Evolutionary conservation across 2,888 invertebrate genomes (phyloP), one percentile per base, ranked within the genome.

Genomic region (Andrena minutula): DNA sequence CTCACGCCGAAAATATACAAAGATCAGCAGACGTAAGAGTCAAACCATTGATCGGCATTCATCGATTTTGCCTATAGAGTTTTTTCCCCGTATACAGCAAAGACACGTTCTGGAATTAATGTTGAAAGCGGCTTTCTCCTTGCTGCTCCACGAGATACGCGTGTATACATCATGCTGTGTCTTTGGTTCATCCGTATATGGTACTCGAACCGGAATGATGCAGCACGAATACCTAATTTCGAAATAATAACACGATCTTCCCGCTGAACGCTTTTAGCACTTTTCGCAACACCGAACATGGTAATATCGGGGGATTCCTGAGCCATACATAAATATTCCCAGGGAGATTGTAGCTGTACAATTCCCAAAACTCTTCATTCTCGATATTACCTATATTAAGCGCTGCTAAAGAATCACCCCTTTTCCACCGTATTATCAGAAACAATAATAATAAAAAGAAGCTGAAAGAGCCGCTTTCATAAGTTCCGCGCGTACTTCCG

Each of bases 91-190:
- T 69, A 64, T 49, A 58, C 26, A 49, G 70, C 65, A 70, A 76
- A 77, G 70, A 35, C 47, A 70, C 49, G 79, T 64, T 77, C 79
- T 76, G 10, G 70, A 77, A 79, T 79, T 77, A 77, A 79, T 41
- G 70, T 70, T 70, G 77, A 79, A 79, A 79, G 77, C 77, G 20
- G 79, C 79, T 79, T 79, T 79, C 79, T 79, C 79, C 70, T 76
- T 65, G 70, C 70, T 70, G 23, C 69, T 70, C 41, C 70, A 53
- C 23, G 77, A 70, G 58, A 26, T 77, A 65, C 30, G 41, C 10
- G 56, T 66, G 35, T 76, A 56, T 68, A 70, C 69, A 76, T 76
- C 60, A 60, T 53, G 64, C 51, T 35, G 69, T 70, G 56, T 79
- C 70, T 70, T 79, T 77, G 41, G 60, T 23, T 49, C 58, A 65